phyloP scores from a whole-genome alignment of 2,113 vertebrate species.

The Pseudorectes ferrugineus region DNA sequence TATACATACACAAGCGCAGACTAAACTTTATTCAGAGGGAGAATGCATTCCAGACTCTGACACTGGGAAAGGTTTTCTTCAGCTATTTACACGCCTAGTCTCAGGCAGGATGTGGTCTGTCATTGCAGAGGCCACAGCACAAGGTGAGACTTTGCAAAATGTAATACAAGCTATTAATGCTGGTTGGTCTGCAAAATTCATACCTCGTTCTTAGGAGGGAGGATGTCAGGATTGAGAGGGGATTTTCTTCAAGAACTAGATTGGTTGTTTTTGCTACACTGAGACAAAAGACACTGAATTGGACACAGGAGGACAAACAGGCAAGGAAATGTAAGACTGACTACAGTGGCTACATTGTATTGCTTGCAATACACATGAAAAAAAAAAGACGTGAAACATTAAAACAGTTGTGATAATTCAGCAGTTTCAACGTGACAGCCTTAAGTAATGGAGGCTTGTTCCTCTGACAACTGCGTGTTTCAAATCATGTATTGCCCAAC shows the following conservation, averaged over 20 bases:
- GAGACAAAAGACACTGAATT: background rate
- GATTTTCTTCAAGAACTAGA: slow-evolving; percentile 22
- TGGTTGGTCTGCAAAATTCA: slow-evolving; percentile 41
- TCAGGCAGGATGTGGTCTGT: slow-evolving; percentile 65
- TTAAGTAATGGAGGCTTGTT: background rate
- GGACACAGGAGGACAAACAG: background rate
- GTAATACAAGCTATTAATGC: slow-evolving; percentile 59
- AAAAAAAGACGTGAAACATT: background rate
- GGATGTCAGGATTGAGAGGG: background rate
- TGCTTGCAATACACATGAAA: background rate
- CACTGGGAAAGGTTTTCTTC: slow-evolving; percentile 49
- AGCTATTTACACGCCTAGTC: slow-evolving; percentile 48
- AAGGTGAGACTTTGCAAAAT: slow-evolving; percentile 62
- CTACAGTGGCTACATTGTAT: background rate
- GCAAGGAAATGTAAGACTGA: background rate
- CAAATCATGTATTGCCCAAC: background rate
- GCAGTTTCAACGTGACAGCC: background rate
- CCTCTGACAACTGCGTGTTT: background rate
- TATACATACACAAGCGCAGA: background rate
- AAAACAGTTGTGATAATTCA: background rate
- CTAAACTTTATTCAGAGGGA: slow-evolving; percentile 47
- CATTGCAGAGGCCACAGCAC: slow-evolving; percentile 64
- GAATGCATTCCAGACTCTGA: slow-evolving; percentile 39
- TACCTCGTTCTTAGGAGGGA: background rate
- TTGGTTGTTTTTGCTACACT: background rate